Evolutionary conservation across 1,140 invertebrate genomes (phyloP), one percentile per base, ranked within the genome.

Genomic region (Dufourea novaeangliae): DNA sequence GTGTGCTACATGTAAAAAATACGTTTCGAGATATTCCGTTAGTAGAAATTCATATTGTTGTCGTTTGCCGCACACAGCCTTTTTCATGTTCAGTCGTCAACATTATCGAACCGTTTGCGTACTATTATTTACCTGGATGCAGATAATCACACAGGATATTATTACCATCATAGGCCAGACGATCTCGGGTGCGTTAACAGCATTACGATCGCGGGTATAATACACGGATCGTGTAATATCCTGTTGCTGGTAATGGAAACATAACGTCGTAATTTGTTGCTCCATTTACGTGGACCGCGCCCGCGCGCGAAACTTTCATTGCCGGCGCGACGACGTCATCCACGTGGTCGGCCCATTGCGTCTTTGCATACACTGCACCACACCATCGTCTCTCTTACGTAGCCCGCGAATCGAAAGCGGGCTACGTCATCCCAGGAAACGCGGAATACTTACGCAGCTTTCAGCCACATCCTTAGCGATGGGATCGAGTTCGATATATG

Each of bases 391-490:
- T 8, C 25, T 56, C 25, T 64, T 74, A 39, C 70, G n/a, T 14
- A n/a, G 34, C 7, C n/a, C 11, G 17, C 22, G n/a, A 46, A 52
- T n/a, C 41, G 71, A 73, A 73, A 73, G 71, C 59, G 44, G 61
- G 1, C 32, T 22, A 17, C 32, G 44, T 64, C 59, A 29, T 22
- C 0, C 25, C 59, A 27, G 62, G 75, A 67, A 78, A 12, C 10
- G 12, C 14, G 27, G 29, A 34, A 32, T 67, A 71, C 76, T 74
- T 68, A 50, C 77, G 46, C 68, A 8, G 56, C 73, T 77, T 56
- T 79, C 50, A 63, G 63, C 78, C 82, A 79, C 78, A 85, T 83
- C 84, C 87, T 86, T 84, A 85, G 44, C 63, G n/a, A n/a, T n/a
- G n/a, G n/a, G n/a, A n/a, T n/a, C n/a, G n/a, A n/a, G n/a, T n/a